Evolutionary conservation across 2,888 invertebrate species (phyloP).

Genomic region (Neoscelio sp.): DNA sequence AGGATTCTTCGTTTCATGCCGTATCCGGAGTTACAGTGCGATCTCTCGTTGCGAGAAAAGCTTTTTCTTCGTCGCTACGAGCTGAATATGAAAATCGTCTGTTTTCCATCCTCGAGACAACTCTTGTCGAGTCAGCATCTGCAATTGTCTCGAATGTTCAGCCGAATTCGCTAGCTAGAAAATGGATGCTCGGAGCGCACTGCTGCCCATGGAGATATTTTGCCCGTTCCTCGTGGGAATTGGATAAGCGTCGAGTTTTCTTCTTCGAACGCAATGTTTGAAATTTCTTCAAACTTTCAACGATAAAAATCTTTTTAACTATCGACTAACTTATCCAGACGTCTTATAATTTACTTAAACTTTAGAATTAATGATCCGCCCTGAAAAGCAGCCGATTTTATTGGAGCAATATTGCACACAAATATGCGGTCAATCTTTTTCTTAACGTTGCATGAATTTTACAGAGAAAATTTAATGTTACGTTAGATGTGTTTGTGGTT

Average conservation of each 20-base stretch:
- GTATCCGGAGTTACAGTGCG: slow-evolving; percentile 24
- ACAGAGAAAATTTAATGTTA: no score
- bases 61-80: slow-evolving; percentile 22
- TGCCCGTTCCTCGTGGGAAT: slow-evolving; percentile 52
- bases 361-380: slow-evolving; percentile 54
- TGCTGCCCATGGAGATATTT: slow-evolving; percentile 58
- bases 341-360: slow-evolving; percentile 63
- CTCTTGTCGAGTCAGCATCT: slow-evolving; percentile 60
- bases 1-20: slow-evolving; percentile 25
- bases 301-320: slow-evolving; percentile 64
- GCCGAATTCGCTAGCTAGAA: slow-evolving; percentile 58
- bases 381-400: slow-evolving; percentile 21
- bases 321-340: slow-evolving; percentile 57
- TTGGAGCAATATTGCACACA: not conserved
- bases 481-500: no score
- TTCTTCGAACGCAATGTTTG: slow-evolving; percentile 23
- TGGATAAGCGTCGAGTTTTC: slow-evolving; percentile 54
- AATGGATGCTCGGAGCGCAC: slow-evolving; percentile 27
- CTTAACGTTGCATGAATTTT: no score
- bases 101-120: slow-evolving; percentile 54
- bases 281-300: slow-evolving; percentile 59
- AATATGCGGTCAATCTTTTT: no score
- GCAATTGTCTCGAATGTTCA: slow-evolving; percentile 60
- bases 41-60: not conserved
- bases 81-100: slow-evolving; percentile 62